These are phyloP conservation scores for Microhierax caerulescens DNA, from an alignment of 2,797 vertebrate genomes.

Conservation along the genomic window DNA sequence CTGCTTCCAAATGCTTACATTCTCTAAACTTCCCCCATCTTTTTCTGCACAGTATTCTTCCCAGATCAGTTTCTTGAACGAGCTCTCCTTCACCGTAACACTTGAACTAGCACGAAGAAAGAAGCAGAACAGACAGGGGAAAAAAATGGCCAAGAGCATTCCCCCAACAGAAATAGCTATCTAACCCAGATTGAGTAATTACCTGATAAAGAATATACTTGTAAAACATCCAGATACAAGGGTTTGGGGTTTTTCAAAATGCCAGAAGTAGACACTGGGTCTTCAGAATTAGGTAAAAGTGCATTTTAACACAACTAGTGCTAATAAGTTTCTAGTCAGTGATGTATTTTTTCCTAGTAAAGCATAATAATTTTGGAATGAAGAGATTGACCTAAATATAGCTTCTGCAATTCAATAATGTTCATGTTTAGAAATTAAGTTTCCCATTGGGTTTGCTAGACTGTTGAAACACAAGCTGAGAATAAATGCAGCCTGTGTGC, in stretches of 20 bases:
- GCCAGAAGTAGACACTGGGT: neutral
- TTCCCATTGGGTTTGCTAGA: neutral
- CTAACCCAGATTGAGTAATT: neutral
- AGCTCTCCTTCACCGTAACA: neutral
- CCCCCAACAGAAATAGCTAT: neutral
- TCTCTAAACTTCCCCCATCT: neutral
- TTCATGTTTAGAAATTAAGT: neutral
- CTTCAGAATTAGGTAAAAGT: neutral
- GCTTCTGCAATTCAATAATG: neutral
- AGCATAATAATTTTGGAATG: neutral
- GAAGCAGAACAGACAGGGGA: neutral
- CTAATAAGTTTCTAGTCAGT: neutral
- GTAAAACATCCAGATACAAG: neutral
- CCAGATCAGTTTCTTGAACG: neutral
- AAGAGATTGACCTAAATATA: neutral
- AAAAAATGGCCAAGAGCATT: neutral
- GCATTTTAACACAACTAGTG: neutral
- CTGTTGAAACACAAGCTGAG: neutral
- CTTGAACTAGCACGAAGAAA: neutral
- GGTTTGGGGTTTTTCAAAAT: neutral
- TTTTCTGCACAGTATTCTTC: neutral
- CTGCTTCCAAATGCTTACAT: neutral
- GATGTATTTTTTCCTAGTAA: neutral
- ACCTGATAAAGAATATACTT: neutral
- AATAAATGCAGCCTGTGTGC: neutral